Conservation (phyloP, 2,888 invertebrate genomes). For the Nineta flava region DNA sequence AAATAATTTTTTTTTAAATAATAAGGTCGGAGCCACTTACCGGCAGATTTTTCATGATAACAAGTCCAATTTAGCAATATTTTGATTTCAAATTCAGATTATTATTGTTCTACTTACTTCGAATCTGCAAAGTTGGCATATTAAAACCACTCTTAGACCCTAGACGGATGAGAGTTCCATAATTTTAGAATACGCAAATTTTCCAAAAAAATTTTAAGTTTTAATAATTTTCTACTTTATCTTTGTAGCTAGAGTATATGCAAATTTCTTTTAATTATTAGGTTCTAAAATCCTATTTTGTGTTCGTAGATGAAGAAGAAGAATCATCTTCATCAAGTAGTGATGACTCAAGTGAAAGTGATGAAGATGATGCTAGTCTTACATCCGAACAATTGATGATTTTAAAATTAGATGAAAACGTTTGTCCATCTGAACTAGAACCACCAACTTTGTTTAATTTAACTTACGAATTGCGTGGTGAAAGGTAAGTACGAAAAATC, state of each 20-base stretch:
- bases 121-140: no score
- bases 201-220: neutral
- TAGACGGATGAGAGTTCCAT: no score
- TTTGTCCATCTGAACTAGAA: slow-evolving; percentile 59
- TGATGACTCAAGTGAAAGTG: slow-evolving; percentile 33
- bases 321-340: slow-evolving; percentile 17
- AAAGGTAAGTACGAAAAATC: slow-evolving; percentile 31
- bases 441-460: slow-evolving; percentile 43
- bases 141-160: no score
- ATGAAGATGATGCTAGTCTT: slow-evolving; percentile 38
- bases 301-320: neutral
- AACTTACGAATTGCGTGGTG: slow-evolving; percentile 44
- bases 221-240: no score
- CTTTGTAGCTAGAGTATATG: no score
- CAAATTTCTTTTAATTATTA: slow-evolving; percentile 2
- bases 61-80: no score
- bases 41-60: no score
- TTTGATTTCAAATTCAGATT: no score
- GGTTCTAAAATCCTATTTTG: neutral
- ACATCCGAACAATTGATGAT: slow-evolving; percentile 50
- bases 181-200: no score
- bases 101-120: no score
- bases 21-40: no score
- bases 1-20: no score
- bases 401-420: slow-evolving; percentile 49